Conservation (phyloP, 2,113 vertebrate species). For the Lophochroa leadbeateri region DNA sequence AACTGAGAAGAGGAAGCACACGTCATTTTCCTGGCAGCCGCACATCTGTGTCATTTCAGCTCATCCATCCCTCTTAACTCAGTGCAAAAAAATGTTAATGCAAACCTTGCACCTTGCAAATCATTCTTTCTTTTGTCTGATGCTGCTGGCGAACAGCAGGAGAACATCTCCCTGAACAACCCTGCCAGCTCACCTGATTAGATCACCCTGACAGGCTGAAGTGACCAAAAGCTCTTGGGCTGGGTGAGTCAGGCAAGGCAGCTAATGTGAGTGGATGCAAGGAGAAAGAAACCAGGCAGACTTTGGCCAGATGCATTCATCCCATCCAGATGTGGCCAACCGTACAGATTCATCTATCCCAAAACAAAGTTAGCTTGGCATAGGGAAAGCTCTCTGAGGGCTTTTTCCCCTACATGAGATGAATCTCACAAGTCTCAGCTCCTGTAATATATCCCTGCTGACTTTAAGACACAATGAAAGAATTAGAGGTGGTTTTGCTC, state of each 20-base stretch:
- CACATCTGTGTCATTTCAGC: neutral
- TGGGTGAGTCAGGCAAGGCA: neutral
- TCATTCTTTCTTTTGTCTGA: neutral
- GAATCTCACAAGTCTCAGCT: neutral
- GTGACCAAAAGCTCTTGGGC: neutral
- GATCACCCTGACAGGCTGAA: neutral
- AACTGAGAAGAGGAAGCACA: neutral
- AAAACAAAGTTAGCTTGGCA: neutral
- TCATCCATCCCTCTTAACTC: neutral
- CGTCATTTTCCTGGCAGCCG: neutral
- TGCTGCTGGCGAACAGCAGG: neutral
- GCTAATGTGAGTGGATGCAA: neutral
- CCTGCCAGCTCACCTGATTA: neutral
- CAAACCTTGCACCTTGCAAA: slow-evolving; percentile 14
- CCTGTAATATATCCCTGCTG: neutral
- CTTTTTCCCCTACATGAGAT: neutral
- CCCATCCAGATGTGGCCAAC: neutral
- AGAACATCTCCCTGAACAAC: neutral
- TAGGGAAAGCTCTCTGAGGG: neutral
- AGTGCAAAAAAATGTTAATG: neutral
- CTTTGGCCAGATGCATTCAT: neutral
- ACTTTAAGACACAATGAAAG: neutral
- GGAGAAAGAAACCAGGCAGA: neutral
- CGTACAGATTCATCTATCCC: neutral
- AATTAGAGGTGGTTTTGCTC: neutral